These are phyloP conservation scores for Syrphus vitripennis DNA, from an alignment of 2,888 invertebrate genomes.

Conservation along the genomic window DNA sequence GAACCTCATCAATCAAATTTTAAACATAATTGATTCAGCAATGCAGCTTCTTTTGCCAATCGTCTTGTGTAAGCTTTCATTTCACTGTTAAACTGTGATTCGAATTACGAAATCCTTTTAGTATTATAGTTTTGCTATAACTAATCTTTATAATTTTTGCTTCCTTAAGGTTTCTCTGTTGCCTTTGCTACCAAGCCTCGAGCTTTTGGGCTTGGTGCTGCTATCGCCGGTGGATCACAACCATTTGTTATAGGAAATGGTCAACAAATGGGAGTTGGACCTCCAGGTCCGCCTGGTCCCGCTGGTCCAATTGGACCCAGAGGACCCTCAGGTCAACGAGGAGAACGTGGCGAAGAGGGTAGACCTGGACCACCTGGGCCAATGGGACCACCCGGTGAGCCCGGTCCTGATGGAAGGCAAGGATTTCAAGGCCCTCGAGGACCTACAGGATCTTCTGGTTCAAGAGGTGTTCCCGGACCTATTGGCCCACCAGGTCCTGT, in stretches of 20 bases:
- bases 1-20: not conserved
- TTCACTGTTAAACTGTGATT: no score
- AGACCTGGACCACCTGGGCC: conserved; percentile 42
- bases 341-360: conserved; percentile 53
- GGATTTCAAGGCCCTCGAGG: conserved; percentile 48
- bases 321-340: conserved; percentile 37
- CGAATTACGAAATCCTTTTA: no score
- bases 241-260: conserved; percentile 21
- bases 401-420: conserved; percentile 49
- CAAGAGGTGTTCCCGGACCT: conserved; percentile 42
- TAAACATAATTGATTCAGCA: conserved; percentile 19
- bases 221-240: not conserved
- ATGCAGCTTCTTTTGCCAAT: conserved; percentile 44
- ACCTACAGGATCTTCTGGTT: conserved; percentile 1
- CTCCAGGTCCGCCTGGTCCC: conserved; percentile 66
- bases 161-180: not conserved
- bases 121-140: not conserved
- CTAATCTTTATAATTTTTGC: not conserved
- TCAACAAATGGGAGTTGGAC: conserved; percentile 34
- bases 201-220: conserved; percentile 27
- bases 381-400: conserved; percentile 44
- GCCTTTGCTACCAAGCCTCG: conserved; percentile 9
- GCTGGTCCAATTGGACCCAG: conserved; percentile 49
- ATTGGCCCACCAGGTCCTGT: conserved; percentile 44
- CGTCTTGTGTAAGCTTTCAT: conserved; percentile 36